Base-by-base conservation (phyloP, 1,140 invertebrate genomes). In the Bicyclus anynana region DNA sequence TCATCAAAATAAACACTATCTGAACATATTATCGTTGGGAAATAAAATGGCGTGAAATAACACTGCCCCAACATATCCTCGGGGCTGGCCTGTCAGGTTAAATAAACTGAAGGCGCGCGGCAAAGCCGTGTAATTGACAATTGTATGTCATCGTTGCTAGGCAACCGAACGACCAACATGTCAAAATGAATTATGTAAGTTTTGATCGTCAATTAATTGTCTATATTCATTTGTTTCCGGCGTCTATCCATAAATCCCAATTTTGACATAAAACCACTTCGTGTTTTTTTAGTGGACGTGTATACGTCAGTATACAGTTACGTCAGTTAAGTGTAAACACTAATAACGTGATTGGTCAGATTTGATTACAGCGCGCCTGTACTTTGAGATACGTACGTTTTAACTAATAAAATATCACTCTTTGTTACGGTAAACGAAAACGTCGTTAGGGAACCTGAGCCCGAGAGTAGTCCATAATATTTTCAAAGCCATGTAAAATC, bases 131-230 rank as follows among this genome's bases (percentile, higher is more conserved):
- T 35, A 29, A 59, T 53, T 53, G 57, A 59, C 57, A 40, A 49
- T 53, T 40, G 50, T 49, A 49, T 54, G 42, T 54, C 53, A 52
- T 13, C 57, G 57, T 53, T 42, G 50, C 57, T 49, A 53, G 44
- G 57, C 13, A 38, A 59, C 57, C 5, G 5, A 14, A n/a, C 29
- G 27, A 40, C 44, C 40, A 59, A 53, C 51, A 59, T 53, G 53
- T 52, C 50, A 35, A 54, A 54, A 54, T 54, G 53, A 54, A 21
- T 54, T 35, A 54, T 54, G 53, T 47, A 33, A 47, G 29, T 54
- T 29, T 42, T 13, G 50, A 40, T 37, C 40, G 42, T 54, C 42
- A 47, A 46, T 53, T 54, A 54, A 54, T 23, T 37, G 42, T 35
- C 37, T 35, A 35, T 29, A 40, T 23, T 40, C 38, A 52, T 52